phyloP scores from a whole-genome alignment of 2,797 vertebrate genomes.

The Nyctalus aviator region DNA sequence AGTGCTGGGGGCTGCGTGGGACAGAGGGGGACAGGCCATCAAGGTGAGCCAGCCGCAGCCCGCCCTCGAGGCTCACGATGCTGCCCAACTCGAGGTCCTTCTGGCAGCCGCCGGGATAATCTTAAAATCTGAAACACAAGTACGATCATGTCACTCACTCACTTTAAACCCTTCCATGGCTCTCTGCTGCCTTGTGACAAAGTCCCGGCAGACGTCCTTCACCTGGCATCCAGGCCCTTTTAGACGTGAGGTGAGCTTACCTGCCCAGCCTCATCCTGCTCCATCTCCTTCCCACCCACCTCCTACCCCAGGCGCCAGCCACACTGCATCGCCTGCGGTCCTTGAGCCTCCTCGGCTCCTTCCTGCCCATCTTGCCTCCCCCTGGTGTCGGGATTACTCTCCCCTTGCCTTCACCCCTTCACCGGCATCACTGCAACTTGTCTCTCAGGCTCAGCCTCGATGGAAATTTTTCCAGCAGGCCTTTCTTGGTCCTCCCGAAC shows the following conservation, averaged over 20 bases:
- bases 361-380: background rate
- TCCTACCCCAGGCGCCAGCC: background rate
- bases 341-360: background rate
- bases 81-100: background rate
- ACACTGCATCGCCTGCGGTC: accelerated
- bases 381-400: background rate
- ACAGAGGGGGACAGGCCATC: background rate
- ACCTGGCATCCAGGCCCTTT: background rate
- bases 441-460: background rate
- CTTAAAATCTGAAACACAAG: background rate
- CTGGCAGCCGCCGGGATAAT: background rate
- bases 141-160: background rate
- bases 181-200: background rate
- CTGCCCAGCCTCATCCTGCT: background rate
- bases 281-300: accelerated
- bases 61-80: background rate
- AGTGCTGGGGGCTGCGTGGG: background rate
- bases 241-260: too few species aligned
- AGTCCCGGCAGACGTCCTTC: background rate
- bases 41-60: background rate
- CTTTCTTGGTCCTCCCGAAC: background rate
- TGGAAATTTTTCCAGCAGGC: background rate
- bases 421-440: background rate
- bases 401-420: background rate
- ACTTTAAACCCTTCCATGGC: background rate